phyloP scores from a whole-genome alignment of 2,888 invertebrate species.

The Sinotaia quadrata region DNA sequence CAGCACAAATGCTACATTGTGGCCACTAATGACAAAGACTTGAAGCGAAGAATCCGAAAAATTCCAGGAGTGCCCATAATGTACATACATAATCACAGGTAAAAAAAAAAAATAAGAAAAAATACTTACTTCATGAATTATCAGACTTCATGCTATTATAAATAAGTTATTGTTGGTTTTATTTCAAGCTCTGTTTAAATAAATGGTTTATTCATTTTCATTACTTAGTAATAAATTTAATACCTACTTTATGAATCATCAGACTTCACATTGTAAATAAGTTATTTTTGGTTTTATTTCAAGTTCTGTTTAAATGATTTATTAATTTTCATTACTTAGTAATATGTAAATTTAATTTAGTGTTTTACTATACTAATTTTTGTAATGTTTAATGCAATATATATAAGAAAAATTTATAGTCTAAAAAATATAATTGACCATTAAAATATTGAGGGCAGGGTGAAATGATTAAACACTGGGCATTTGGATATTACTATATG shows the following conservation, averaged over 20 bases:
- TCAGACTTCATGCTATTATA: neutral
- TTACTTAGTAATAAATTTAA: too few species aligned
- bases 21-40: conserved; percentile 98
- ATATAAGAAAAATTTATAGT: too few species aligned
- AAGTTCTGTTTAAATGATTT: neutral
- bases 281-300: neutral
- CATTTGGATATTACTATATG: too few species aligned
- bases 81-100: conserved; percentile 85
- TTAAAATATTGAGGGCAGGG: too few species aligned
- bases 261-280: neutral
- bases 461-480: too few species aligned
- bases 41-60: conserved; percentile 94
- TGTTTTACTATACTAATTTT: too few species aligned
- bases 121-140: neutral
- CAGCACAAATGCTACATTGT: conserved; percentile 99
- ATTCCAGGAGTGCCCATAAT: conserved; percentile 99
- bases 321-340: too few species aligned
- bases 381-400: too few species aligned
- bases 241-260: neutral
- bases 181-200: neutral
- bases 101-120: conserved; percentile 13
- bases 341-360: too few species aligned
- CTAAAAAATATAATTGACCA: too few species aligned
- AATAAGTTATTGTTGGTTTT: neutral
- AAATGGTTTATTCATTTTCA: too few species aligned